A percentile compares a stretch with the other conserved stretches of the same genome.
phyloP scores from a whole-genome alignment of 2,113 vertebrate species.

The Holacanthus passer region DNA sequence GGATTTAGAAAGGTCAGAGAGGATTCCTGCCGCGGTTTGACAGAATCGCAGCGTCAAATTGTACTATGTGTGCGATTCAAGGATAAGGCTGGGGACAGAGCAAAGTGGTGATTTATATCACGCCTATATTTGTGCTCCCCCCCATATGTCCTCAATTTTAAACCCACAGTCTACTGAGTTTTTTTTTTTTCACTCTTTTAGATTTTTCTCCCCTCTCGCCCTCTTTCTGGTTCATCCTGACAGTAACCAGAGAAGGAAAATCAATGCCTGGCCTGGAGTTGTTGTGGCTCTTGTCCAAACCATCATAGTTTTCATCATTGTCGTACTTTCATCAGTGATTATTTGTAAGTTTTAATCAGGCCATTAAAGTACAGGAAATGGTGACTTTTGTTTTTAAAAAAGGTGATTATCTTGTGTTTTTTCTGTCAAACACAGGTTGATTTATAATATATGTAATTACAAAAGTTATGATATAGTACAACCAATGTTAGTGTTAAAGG shows the following conservation, averaged over 20 bases:
- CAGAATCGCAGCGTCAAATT: constrained; percentile 22
- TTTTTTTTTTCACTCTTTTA: background rate
- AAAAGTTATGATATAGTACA: background rate
- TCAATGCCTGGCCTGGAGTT: constrained; percentile 17
- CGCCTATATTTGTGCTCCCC: constrained; percentile 28
- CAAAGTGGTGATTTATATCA: constrained; percentile 43
- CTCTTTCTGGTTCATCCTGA: constrained; percentile 15
- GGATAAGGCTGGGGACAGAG: constrained; percentile 28
- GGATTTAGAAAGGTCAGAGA: constrained; percentile 25
- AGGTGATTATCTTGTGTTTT: background rate
- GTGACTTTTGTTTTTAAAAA: background rate
- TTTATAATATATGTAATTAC: too few species aligned
- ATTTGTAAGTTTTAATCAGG: background rate
- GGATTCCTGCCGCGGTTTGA: constrained; percentile 6
- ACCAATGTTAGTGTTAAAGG: background rate
- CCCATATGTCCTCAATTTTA: constrained; percentile 40
- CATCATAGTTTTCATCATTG: background rate
- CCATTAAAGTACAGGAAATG: background rate
- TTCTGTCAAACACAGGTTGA: background rate
- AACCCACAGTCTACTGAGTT: constrained; percentile 22
- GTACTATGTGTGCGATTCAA: constrained; percentile 45
- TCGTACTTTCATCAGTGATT: background rate
- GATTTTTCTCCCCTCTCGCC: constrained; percentile 24
- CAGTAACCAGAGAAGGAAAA: constrained; percentile 31
- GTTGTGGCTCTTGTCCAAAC: constrained; percentile 9